These are phyloP conservation scores for Pristionchus exspectatus DNA, from an alignment of 2,888 invertebrate species.

Conservation along the genomic window DNA sequence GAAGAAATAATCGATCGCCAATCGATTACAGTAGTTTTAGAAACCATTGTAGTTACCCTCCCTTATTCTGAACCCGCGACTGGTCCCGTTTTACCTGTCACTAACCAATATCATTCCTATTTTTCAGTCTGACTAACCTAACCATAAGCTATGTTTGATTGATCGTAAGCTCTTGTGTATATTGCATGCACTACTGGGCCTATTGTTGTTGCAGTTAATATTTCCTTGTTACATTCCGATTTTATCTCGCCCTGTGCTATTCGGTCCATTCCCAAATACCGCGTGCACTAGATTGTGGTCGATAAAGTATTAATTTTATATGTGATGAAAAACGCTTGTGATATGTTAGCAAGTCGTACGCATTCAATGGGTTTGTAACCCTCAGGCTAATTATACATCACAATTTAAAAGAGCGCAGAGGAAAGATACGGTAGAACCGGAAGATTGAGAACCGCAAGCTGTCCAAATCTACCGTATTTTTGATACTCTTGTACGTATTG, in stretches of 20 bases:
- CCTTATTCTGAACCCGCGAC: not conserved
- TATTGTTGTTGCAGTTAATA: not conserved
- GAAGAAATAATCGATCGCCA: not conserved
- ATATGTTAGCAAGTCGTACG: too few relatives aligned
- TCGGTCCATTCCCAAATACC: constrained; percentile 16
- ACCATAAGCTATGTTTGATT: not conserved
- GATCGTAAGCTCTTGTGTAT: not conserved
- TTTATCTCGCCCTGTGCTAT: not conserved
- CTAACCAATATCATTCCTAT: constrained; percentile 13
- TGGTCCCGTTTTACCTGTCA: constrained; percentile 31
- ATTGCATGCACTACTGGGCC: not conserved
- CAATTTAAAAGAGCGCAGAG: too few relatives aligned
- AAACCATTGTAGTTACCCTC: not conserved
- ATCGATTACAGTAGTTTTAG: not conserved
- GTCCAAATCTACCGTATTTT: not conserved
- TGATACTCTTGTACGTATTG: not conserved
- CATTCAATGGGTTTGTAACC: too few relatives aligned
- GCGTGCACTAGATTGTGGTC: constrained; percentile 27
- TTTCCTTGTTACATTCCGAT: constrained; percentile 12
- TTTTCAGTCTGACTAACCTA: not conserved
- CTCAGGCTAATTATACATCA: too few relatives aligned
- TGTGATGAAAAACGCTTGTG: not conserved
- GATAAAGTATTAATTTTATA: constrained; percentile 1
- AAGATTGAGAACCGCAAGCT: not conserved
- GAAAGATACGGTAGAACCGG: not conserved